Percentiles rank a stretch among this genome's conserved stretches.
phyloP scores from a whole-genome alignment of 2,888 invertebrate species.

The Myopa testacea region DNA sequence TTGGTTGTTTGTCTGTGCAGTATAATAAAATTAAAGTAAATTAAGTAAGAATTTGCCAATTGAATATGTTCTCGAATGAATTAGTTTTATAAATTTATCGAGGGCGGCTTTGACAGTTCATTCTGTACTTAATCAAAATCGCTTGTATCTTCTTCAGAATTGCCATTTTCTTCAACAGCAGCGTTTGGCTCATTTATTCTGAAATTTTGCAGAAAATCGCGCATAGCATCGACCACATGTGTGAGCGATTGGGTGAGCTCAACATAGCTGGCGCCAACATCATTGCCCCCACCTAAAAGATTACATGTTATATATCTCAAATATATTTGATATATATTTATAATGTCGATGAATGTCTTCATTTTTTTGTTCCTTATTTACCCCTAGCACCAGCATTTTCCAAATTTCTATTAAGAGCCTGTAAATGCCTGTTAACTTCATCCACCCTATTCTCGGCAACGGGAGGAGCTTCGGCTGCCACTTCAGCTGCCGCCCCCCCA shows the following conservation, averaged over 20 bases:
- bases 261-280: constrained; percentile 63
- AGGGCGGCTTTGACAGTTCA: no score
- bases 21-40: no score
- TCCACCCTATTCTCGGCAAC: constrained; percentile 53
- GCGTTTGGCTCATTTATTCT: constrained; percentile 71
- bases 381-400: constrained; percentile 53
- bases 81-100: no score
- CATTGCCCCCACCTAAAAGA: constrained; percentile 59
- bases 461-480: constrained; percentile 45
- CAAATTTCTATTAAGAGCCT: constrained; percentile 56
- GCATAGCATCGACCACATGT: constrained; percentile 78
- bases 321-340: not conserved
- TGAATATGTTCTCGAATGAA: no score
- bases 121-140: constrained; percentile 64
- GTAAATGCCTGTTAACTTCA: constrained; percentile 54
- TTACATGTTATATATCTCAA: not conserved
- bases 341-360: no score
- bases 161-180: constrained; percentile 65
- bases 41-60: no score
- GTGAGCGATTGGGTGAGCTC: constrained; percentile 74
- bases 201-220: constrained; percentile 77
- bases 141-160: constrained; percentile 70
- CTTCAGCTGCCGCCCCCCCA: constrained; percentile 31
- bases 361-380: constrained; percentile 23
- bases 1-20: no score